Evolutionary conservation across 2,113 vertebrate genomes (phyloP).

Genomic region (Solea senegalensis): DNA sequence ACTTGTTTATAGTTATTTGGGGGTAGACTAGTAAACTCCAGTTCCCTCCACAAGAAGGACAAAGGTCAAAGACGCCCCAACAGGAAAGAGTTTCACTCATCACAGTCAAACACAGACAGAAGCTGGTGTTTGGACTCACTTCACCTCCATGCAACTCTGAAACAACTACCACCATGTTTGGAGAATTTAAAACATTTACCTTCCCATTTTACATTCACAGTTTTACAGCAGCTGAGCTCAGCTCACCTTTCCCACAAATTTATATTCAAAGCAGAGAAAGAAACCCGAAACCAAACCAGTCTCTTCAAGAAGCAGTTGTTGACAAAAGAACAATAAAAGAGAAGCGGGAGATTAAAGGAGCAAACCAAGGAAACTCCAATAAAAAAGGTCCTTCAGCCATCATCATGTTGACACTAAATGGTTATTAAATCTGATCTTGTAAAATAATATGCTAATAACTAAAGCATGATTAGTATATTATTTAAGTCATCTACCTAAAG

Average conservation of each 20-base stretch:
- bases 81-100: not conserved
- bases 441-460: no score
- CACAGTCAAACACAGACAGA: not conserved
- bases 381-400: slow-evolving; percentile 16
- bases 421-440: no score
- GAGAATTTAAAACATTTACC: slow-evolving; percentile 18
- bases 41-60: not conserved
- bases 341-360: slow-evolving; percentile 29
- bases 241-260: not conserved
- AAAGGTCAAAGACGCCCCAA: not conserved
- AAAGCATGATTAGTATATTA: no score
- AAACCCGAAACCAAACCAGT: not conserved
- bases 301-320: not conserved
- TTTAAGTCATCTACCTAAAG: no score
- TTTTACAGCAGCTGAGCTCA: slow-evolving; percentile 15
- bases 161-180: slow-evolving; percentile 15
- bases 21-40: not conserved
- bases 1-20: not conserved
- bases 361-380: slow-evolving; percentile 1
- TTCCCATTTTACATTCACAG: slow-evolving; percentile 11
- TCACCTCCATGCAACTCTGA: not conserved
- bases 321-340: slow-evolving; percentile 9
- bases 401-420: no score
- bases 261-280: not conserved
- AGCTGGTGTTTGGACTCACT: not conserved